These are phyloP conservation scores for Drosophila kohkoa DNA, from an alignment of 1,140 invertebrate genomes.

Conservation along the genomic window DNA sequence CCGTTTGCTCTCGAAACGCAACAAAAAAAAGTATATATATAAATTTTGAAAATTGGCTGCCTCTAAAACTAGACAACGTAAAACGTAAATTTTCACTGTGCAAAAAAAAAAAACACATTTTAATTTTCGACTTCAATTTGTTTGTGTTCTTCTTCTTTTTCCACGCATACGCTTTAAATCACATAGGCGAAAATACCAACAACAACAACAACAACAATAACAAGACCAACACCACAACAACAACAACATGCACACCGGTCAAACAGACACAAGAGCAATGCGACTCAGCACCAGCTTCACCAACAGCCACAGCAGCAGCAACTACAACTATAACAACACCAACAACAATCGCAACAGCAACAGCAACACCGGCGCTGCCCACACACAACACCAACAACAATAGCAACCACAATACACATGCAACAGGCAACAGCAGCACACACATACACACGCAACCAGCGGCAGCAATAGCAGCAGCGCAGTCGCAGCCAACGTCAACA, in stretches of 20 bases:
- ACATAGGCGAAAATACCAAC: constrained; percentile 76
- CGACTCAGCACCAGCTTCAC: constrained; percentile 60
- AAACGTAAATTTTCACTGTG: constrained; percentile 43
- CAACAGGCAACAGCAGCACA: constrained; percentile 49
- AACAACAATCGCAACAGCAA: constrained; percentile 24
- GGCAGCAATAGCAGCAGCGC: constrained; percentile 45
- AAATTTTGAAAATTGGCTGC: constrained; percentile 61
- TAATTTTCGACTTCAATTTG: constrained; percentile 82
- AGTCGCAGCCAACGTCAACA: constrained; percentile 18
- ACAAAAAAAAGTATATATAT: constrained; percentile 28
- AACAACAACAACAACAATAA: constrained; percentile 63
- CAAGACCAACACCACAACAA: constrained; percentile 57
- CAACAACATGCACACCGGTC: constrained; percentile 71
- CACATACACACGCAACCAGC: constrained; percentile 42
- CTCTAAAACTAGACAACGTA: constrained; percentile 39
- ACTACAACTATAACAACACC: constrained; percentile 20
- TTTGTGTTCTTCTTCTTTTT: constrained; percentile 80
- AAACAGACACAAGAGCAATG: constrained; percentile 74
- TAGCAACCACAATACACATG: constrained; percentile 36
- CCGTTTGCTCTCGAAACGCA: constrained; percentile 40
- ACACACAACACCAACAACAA: constrained; percentile 15
- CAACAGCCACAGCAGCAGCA: constrained; percentile 38
- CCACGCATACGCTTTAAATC: constrained; percentile 76
- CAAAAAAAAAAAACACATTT: constrained; percentile 49
- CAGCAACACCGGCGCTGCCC: constrained; percentile 18